A percentile compares a stretch with the other conserved stretches of the same genome.
phyloP scores from a whole-genome alignment of 1,140 invertebrate species.

The Rhagoletis zephyria region DNA sequence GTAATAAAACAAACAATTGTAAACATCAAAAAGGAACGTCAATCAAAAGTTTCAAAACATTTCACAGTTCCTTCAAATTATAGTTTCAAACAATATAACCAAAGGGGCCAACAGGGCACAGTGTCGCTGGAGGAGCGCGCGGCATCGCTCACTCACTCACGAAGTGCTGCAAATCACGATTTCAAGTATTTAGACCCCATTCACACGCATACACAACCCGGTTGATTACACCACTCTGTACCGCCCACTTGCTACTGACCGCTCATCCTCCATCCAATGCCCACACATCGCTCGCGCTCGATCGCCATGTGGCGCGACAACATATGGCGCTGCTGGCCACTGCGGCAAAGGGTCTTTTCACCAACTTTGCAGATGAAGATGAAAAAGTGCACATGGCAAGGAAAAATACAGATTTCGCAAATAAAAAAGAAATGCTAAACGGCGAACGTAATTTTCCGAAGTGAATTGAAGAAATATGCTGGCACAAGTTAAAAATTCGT shows the following conservation, averaged over 20 bases:
- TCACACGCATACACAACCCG: not conserved
- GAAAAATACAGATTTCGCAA: not conserved
- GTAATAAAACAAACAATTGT: constrained; percentile 51
- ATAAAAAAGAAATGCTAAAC: constrained; percentile 23
- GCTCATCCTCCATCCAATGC: not conserved
- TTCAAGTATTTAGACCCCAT: not conserved
- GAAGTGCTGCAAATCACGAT: not conserved
- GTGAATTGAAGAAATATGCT: constrained; percentile 53
- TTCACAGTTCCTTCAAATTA: constrained; percentile 54
- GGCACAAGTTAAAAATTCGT: constrained; percentile 54
- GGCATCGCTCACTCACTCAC: not conserved
- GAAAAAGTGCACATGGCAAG: constrained; percentile 8
- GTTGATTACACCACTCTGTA: too few relatives aligned
- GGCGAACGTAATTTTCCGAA: constrained; percentile 41
- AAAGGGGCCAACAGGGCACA: too few relatives aligned
- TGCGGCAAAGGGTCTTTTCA: not conserved
- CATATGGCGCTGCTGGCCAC: constrained; percentile 4
- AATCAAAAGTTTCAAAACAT: constrained; percentile 56
- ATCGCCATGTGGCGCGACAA: constrained; percentile 19
- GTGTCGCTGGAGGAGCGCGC: not conserved
- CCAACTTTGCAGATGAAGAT: not conserved
- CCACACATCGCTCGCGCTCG: not conserved
- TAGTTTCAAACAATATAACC: constrained; percentile 51
- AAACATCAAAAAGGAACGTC: constrained; percentile 55
- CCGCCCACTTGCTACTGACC: not conserved